Conservation (phyloP, 1,140 invertebrate species). For the Pachyrhynchus sulphureomaculatus region DNA sequence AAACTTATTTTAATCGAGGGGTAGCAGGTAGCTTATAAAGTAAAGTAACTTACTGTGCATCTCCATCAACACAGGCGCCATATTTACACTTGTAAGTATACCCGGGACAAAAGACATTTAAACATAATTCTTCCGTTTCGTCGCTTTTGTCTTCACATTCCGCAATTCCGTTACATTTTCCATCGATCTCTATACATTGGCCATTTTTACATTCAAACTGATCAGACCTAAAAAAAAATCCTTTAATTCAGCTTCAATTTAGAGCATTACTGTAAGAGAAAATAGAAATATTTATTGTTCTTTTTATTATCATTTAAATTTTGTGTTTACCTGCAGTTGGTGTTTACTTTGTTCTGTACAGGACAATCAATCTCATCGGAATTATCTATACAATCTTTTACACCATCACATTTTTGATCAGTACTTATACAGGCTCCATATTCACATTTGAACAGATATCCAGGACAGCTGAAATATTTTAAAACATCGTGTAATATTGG, state of each 20-base stretch:
- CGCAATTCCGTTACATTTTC: slow-evolving; percentile 53
- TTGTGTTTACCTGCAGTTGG: slow-evolving; percentile 32
- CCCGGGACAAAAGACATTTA: slow-evolving; percentile 35
- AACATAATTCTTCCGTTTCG: slow-evolving; percentile 54
- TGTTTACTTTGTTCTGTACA: slow-evolving; percentile 6
- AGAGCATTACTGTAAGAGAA: too few species aligned
- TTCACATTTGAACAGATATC: slow-evolving; percentile 54
- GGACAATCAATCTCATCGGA: slow-evolving; percentile 56
- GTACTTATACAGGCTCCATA: slow-evolving; percentile 58
- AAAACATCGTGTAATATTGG: neutral
- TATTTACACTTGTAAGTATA: slow-evolving; percentile 43
- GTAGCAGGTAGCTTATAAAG: too few species aligned
- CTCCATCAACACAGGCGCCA: slow-evolving; percentile 42
- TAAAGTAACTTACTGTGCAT: slow-evolving; percentile 21
- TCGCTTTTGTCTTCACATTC: slow-evolving; percentile 66
- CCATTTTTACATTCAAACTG: slow-evolving; percentile 59
- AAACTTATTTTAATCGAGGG: too few species aligned
- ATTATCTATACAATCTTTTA: slow-evolving; percentile 59
- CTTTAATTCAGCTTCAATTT: too few species aligned
- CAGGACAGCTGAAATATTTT: slow-evolving; percentile 37
- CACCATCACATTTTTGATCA: slow-evolving; percentile 57
- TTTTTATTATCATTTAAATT: neutral
- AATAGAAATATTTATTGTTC: neutral
- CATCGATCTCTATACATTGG: slow-evolving; percentile 57
- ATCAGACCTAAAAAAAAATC: slow-evolving; percentile 35